Percentiles rank a stretch among this genome's conserved stretches.
These are phyloP conservation scores for Drosophila mimica DNA, from an alignment of 2,888 invertebrate genomes.

Conservation along the genomic window DNA sequence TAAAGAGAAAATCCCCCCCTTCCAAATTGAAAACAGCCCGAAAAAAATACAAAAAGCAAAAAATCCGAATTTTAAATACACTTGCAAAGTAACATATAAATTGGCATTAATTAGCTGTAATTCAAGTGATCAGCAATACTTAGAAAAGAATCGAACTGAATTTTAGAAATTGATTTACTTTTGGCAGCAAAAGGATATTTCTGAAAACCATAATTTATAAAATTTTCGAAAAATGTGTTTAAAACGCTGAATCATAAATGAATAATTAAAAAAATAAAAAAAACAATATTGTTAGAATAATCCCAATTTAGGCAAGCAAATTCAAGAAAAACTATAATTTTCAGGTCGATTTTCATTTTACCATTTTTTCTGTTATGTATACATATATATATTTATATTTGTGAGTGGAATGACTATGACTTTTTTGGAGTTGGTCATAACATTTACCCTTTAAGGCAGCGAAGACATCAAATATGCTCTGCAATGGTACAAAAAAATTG, in stretches of 20 bases:
- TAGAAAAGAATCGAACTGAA: no score
- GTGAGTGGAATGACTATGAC: no score
- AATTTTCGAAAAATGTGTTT: not conserved
- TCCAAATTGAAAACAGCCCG: not conserved
- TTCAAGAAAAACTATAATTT: no score
- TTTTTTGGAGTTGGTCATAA: no score
- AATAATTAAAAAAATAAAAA: not conserved
- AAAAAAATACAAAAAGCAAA: conserved; percentile 14
- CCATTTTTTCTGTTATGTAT: no score
- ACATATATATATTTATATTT: no score
- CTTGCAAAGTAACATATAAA: not conserved
- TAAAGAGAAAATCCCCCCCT: not conserved
- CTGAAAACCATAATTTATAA: not conserved
- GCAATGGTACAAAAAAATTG: not conserved
- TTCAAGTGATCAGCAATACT: no score
- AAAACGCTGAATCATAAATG: not conserved
- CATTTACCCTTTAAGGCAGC: no score
- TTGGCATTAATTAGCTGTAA: not conserved
- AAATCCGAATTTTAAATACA: conserved; percentile 3
- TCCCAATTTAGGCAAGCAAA: not conserved
- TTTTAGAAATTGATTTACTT: not conserved
- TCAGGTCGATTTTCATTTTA: no score
- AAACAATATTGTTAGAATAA: not conserved
- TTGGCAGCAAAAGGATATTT: not conserved
- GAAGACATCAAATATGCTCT: not conserved